A percentile compares a stretch with the other conserved stretches of the same genome.
Conservation (phyloP, 2,113 vertebrate genomes). For the Piaya cayana region DNA sequence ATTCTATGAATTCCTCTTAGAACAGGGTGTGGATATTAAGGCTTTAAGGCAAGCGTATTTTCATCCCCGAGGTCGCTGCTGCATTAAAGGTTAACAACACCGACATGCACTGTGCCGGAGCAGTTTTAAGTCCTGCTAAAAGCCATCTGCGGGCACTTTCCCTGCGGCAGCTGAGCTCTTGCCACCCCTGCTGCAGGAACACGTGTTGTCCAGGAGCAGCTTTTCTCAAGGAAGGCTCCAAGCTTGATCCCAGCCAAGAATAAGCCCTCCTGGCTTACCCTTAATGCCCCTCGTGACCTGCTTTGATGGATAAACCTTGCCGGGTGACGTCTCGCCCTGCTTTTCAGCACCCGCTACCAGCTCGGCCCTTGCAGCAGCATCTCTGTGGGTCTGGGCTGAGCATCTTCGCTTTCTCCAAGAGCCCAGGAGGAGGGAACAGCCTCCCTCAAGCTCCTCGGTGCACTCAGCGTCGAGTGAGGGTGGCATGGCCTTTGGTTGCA, state of each 20-base stretch:
- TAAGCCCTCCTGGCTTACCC: background rate
- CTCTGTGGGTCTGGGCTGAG: fast-evolving
- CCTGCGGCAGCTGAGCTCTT: background rate
- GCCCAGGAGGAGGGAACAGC: background rate
- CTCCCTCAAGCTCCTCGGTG: fast-evolving
- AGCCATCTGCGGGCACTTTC: fast-evolving
- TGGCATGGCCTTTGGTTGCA: background rate
- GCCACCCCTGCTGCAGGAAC: background rate
- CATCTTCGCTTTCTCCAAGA: background rate
- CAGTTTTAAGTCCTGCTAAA: background rate
- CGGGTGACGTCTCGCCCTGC: background rate
- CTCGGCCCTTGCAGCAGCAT: background rate
- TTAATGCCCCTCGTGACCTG: background rate
- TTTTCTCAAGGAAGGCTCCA: background rate
- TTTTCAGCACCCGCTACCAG: background rate
- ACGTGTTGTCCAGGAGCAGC: background rate
- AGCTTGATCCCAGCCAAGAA: background rate
- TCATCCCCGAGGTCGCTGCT: background rate
- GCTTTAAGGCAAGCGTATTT: fast-evolving
- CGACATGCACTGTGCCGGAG: fast-evolving
- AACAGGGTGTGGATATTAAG: fast-evolving
- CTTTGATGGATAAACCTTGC: background rate
- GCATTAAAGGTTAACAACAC: background rate
- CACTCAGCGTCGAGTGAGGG: background rate
- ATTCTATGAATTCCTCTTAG: background rate